A percentile compares a stretch with the other conserved stretches of the same genome.
Evolutionary conservation across 1,140 invertebrate species (phyloP).

Genomic region (Pseudomyrmex cubaensis): DNA sequence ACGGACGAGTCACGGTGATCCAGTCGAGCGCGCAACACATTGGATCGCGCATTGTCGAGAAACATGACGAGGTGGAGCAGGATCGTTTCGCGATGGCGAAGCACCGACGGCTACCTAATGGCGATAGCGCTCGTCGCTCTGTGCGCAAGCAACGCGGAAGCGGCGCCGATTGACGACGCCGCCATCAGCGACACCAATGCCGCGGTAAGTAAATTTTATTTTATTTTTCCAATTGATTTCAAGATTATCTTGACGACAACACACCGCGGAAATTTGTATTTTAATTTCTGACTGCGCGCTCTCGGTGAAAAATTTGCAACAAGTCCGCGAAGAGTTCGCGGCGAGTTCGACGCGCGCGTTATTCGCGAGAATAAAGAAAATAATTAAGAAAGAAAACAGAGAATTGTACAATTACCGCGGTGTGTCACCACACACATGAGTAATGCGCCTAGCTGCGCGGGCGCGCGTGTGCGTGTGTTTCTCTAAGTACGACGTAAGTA

Average conservation of each 20-base stretch:
- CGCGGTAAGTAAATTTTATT: constrained; percentile 63
- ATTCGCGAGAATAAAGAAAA: neutral
- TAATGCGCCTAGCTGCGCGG: constrained; percentile 34
- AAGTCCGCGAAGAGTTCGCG: neutral
- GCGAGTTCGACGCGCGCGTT: neutral
- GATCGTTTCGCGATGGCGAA: constrained; percentile 1
- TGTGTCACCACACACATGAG: constrained; percentile 68
- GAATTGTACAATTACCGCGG: constrained; percentile 22
- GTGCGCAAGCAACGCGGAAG: constrained; percentile 45
- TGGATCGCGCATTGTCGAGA: too few relatives aligned
- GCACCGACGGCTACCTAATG: constrained; percentile 4
- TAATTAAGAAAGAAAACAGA: constrained; percentile 17
- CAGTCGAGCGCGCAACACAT: too few relatives aligned
- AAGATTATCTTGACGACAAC: neutral
- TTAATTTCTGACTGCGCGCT: too few relatives aligned
- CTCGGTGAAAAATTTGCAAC: constrained; percentile 18
- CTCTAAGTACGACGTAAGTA: constrained; percentile 29
- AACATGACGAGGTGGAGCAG: constrained; percentile 37
- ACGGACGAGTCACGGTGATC: too few relatives aligned
- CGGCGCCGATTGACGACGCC: constrained; percentile 24
- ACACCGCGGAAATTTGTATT: too few relatives aligned
- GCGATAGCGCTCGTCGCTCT: constrained; percentile 31
- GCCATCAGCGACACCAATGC: constrained; percentile 61
- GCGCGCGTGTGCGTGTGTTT: neutral
- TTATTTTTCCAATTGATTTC: too few relatives aligned